A percentile compares a stretch with the other conserved stretches of the same genome.
Evolutionary conservation across 2,797 vertebrate species (phyloP).

Genomic region (Phataginus tricuspis): DNA sequence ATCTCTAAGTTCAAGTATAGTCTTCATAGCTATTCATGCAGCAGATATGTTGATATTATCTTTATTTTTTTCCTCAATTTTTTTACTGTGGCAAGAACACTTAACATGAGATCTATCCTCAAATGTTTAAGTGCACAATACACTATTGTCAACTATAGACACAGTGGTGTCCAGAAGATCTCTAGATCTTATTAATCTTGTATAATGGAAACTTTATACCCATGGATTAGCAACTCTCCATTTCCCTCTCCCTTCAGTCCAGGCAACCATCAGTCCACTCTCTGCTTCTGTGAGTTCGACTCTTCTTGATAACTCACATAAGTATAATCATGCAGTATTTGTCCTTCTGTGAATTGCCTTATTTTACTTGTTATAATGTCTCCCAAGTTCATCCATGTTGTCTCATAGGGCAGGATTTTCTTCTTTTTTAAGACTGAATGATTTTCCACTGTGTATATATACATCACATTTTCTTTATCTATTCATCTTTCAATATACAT

Average conservation of each 20-base stretch:
- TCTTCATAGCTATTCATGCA: constrained; percentile 27
- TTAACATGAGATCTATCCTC: neutral
- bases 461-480: neutral
- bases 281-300: neutral
- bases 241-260: neutral
- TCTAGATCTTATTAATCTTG: neutral
- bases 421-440: neutral
- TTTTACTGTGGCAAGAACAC: neutral
- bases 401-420: neutral
- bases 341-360: neutral
- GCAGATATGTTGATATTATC: neutral
- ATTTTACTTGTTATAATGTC: neutral
- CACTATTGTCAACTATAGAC: neutral
- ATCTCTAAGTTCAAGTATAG: neutral
- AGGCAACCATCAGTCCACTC: neutral
- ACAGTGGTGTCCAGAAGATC: neutral
- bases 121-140: neutral
- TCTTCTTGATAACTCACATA: neutral
- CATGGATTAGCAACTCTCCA: neutral
- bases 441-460: neutral
- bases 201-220: neutral
- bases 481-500: neutral
- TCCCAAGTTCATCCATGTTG: neutral
- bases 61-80: neutral
- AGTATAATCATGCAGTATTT: neutral